These are phyloP conservation scores for Radopholus similis DNA, from an alignment of 1,140 invertebrate genomes.

Conservation along the genomic window DNA sequence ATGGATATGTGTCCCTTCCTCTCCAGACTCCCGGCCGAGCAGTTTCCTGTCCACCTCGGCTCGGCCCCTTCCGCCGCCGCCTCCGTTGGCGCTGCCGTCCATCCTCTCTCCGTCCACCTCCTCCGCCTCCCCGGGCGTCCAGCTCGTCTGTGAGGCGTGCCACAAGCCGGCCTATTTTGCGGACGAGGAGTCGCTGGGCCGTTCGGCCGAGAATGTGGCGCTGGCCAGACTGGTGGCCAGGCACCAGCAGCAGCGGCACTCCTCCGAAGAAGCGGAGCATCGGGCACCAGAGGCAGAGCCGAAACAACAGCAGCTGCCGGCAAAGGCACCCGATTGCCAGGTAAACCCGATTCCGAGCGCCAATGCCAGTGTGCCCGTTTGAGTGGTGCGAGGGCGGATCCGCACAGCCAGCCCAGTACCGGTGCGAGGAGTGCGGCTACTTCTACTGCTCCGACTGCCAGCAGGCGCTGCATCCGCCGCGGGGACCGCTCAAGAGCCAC, in stretches of 20 bases:
- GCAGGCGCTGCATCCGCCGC: conserved; percentile 82
- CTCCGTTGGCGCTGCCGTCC: conserved; percentile 8
- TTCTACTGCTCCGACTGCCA: conserved; percentile 86
- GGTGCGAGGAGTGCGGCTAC: conserved; percentile 93
- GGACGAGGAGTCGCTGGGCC: conserved; percentile 32
- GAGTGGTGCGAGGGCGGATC: conserved; percentile 24
- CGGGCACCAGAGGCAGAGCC: not conserved
- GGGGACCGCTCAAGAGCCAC: conserved; percentile 86
- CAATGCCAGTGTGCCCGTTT: not conserved
- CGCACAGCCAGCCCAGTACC: conserved; percentile 13
- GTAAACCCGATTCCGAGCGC: conserved; percentile 61
- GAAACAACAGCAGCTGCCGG: not conserved
- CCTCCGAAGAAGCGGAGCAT: not conserved
- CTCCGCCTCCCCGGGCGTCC: conserved; percentile 1
- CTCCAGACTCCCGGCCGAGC: conserved; percentile 34
- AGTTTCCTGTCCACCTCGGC: conserved; percentile 31
- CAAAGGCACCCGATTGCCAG: conserved; percentile 64
- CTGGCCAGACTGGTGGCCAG: conserved; percentile 10
- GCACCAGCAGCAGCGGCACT: not conserved
- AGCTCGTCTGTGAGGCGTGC: conserved; percentile 30
- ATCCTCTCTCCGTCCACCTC: conserved; percentile 10
- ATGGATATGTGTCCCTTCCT: too few relatives aligned
- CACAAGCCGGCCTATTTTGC: conserved; percentile 39
- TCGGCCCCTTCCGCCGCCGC: not conserved
- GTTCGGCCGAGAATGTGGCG: conserved; percentile 28